A percentile compares a stretch with the other conserved stretches of the same genome.
Evolutionary conservation across 2,797 vertebrate genomes (phyloP).

Genomic region (Xiphophorus birchmanni): DNA sequence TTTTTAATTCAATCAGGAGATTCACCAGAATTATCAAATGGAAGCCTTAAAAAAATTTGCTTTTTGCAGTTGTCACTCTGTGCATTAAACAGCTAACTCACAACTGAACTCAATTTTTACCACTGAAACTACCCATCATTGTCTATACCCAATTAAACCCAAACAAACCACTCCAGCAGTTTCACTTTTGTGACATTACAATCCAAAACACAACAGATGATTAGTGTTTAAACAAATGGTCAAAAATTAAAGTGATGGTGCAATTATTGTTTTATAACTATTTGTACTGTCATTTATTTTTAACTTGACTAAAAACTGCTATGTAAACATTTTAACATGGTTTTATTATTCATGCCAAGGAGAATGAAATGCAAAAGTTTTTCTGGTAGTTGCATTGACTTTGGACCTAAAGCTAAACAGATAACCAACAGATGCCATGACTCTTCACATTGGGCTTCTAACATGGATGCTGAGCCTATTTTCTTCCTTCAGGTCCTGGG

Average conservation of each 20-base stretch:
- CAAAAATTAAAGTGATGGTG: no score
- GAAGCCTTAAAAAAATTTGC: neutral
- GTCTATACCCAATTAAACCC: neutral
- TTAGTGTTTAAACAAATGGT: no score
- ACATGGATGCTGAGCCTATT: no score
- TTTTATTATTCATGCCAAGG: neutral
- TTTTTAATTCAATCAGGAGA: neutral
- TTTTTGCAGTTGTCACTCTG: neutral
- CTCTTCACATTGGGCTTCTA: no score
- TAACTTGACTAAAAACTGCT: neutral
- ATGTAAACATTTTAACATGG: neutral
- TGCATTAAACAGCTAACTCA: neutral
- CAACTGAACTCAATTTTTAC: neutral
- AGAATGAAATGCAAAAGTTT: neutral
- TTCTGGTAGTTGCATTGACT: no score
- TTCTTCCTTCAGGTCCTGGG: no score
- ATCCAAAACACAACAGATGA: no score
- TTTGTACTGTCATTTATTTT: neutral
- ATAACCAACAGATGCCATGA: no score
- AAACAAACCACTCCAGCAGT: neutral
- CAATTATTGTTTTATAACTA: neutral
- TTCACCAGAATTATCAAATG: neutral
- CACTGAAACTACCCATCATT: neutral
- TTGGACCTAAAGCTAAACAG: no score
- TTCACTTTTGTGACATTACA: neutral